Evolutionary conservation across 2,113 vertebrate genomes (phyloP).

Genomic region (Haemorhous mexicanus): DNA sequence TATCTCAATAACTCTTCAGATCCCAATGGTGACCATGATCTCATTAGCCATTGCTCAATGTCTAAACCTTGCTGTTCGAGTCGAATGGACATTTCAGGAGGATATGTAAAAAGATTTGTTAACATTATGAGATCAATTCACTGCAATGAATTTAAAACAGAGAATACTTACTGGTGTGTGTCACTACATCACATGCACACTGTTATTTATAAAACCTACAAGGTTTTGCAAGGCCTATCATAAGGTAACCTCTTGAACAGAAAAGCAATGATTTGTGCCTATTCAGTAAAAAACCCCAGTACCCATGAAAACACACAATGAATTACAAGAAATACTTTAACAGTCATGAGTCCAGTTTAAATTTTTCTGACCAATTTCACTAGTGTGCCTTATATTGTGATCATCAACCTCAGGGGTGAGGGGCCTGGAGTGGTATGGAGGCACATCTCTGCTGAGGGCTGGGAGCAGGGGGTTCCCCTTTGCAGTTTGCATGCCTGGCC

Average conservation of each 20-base stretch:
- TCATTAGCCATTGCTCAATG: conserved; percentile 45
- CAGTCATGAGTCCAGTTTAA: neutral
- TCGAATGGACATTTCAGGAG: conserved; percentile 34
- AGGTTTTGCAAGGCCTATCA: conserved; percentile 1
- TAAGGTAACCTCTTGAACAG: conserved; percentile 32
- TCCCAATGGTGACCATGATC: conserved; percentile 59
- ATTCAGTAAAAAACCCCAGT: neutral
- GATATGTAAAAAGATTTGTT: conserved; percentile 67
- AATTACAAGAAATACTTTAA: neutral
- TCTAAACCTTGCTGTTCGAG: conserved; percentile 40
- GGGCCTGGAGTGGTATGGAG: neutral
- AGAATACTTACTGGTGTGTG: conserved; percentile 13
- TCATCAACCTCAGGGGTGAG: neutral
- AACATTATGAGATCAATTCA: conserved; percentile 52
- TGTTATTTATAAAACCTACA: conserved; percentile 26
- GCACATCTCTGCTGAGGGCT: neutral
- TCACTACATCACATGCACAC: conserved; percentile 26
- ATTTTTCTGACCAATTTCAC: neutral
- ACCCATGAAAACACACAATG: neutral
- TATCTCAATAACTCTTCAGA: conserved; percentile 49
- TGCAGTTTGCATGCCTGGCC: fast-evolving
- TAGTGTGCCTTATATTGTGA: neutral
- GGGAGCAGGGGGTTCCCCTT: neutral
- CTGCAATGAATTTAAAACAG: conserved; percentile 62
- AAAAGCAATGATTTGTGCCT: neutral